phyloP scores from a whole-genome alignment of 2,888 invertebrate species.

The Drosophila diplacantha region DNA sequence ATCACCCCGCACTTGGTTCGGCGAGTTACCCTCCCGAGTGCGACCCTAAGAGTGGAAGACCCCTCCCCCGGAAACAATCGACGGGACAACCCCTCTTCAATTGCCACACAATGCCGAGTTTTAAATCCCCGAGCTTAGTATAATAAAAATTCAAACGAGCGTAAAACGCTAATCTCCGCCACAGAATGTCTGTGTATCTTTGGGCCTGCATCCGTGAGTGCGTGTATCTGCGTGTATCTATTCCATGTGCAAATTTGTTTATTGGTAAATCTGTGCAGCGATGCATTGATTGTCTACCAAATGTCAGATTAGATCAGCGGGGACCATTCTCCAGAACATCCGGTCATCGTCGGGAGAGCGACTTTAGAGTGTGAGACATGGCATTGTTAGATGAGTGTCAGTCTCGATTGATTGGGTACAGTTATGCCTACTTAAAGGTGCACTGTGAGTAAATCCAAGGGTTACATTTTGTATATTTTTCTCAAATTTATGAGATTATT shows the following conservation, averaged over 20 bases:
- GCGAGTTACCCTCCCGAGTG: slow-evolving; percentile 22
- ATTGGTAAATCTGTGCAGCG: slow-evolving; percentile 68
- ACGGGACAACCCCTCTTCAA: slow-evolving; percentile 63
- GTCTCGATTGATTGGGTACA: slow-evolving; percentile 43
- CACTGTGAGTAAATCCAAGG: not conserved
- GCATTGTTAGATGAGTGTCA: slow-evolving; percentile 9
- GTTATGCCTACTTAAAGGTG: slow-evolving; percentile 36
- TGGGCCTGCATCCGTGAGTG: slow-evolving; percentile 31
- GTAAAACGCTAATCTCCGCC: slow-evolving; percentile 77
- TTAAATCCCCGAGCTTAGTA: slow-evolving; percentile 70
- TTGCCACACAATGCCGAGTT: slow-evolving; percentile 56
- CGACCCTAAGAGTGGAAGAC: slow-evolving; percentile 35
- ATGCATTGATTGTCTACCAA: slow-evolving; percentile 60
- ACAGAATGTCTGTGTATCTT: slow-evolving; percentile 50
- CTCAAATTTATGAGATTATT: not conserved
- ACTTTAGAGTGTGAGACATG: slow-evolving; percentile 3
- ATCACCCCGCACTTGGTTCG: slow-evolving; percentile 4
- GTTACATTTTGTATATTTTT: not conserved
- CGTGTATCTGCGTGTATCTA: slow-evolving; percentile 21
- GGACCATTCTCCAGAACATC: slow-evolving; percentile 40
- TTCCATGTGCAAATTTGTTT: slow-evolving; percentile 61
- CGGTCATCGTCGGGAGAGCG: slow-evolving; percentile 15
- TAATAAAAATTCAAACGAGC: slow-evolving; percentile 77
- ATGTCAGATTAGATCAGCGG: slow-evolving; percentile 72
- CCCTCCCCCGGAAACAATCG: slow-evolving; percentile 35